Evolutionary conservation across 2,888 invertebrate species (phyloP), one percentile per base, ranked within the genome.

Genomic region (Eupelmus urozonus): DNA sequence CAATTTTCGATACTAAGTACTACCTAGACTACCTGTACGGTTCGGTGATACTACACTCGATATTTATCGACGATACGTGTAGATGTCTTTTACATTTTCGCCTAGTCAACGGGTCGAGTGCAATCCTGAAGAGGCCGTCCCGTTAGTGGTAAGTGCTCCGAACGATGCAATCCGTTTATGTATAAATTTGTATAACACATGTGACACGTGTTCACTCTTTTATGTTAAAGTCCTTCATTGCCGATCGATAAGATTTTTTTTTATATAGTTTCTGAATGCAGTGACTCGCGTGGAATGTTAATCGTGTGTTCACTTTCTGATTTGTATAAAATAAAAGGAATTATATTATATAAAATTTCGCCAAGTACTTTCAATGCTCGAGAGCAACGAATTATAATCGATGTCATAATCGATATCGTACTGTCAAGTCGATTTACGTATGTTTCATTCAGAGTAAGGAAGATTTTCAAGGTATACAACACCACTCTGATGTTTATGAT

Each of bases 101-200:
- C 82, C 87, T 88, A 88, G 87, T 87, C 86, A 88, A 84, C 85
- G 87, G 86, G 85, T 84, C 81, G 83, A 82, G 83, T 85, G 82
- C 82, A 84, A 85, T 84, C 82, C 77, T 79, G 59, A 80, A 82
- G 76, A 81, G 72, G 69, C 74, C 79, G 78, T 80, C 81, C 83
- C 80, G 83, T 84, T 83, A 85, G 84, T 82, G 79, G 75, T 87
- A 85, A 86, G 84, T 83, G 81, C 82, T 84, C 80, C 80, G 70
- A 79, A 77, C 42, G 81, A 83, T 80, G 73, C 76, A 77, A 78
- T 80, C 75, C 79, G 81, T 81, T 82, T 83, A 81, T 81, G 81
- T 82, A 82, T 78, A 79, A 80, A 82, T 80, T 81, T 73, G 34
- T 76, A 73, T n/a, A 69, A 73, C 67, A 59, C 55, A 55, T 27